Percentiles rank a stretch among this genome's conserved stretches.
Evolutionary conservation across 2,797 vertebrate genomes (phyloP).

Genomic region (Xenentodon cancila): DNA sequence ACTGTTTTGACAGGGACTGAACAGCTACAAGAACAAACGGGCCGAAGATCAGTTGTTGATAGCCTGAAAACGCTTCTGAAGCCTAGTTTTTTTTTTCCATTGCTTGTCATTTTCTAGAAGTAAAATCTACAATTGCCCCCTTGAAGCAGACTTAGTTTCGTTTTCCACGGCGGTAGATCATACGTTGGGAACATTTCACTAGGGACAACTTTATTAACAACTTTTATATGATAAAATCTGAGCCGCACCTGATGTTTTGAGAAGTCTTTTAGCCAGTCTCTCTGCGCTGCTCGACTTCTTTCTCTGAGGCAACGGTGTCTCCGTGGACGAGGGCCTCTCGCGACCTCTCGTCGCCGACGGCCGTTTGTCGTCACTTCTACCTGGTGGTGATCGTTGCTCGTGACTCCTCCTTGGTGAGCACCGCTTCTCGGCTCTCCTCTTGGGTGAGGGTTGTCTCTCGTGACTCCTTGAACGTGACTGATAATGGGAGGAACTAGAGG

Average conservation of each 20-base stretch:
- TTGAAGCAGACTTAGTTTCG: too few species aligned
- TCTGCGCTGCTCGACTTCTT: conserved; percentile 55
- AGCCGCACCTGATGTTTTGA: conserved; percentile 75
- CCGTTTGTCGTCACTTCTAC: background rate
- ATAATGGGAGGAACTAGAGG: background rate
- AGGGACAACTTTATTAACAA: too few species aligned
- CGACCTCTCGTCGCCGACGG: background rate
- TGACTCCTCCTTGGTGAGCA: conserved; percentile 4
- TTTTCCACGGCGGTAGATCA: too few species aligned
- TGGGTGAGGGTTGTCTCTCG: fast-evolving
- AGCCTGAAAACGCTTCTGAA: too few species aligned
- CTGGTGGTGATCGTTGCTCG: fast-evolving
- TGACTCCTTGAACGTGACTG: conserved; percentile 40
- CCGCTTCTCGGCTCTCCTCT: conserved; percentile 22
- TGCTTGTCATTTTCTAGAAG: too few species aligned
- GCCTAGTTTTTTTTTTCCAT: too few species aligned
- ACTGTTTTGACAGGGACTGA: conserved; percentile 61
- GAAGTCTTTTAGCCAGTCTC: conserved; percentile 75
- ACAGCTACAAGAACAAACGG: conserved; percentile 43
- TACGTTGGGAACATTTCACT: too few species aligned
- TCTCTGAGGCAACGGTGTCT: background rate
- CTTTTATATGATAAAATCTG: conserved; percentile 13
- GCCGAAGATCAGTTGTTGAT: background rate
- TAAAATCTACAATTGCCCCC: too few species aligned
- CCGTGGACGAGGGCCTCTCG: background rate